Evolutionary conservation across 1,140 invertebrate species (phyloP).

Genomic region (Ladona fulva): DNA sequence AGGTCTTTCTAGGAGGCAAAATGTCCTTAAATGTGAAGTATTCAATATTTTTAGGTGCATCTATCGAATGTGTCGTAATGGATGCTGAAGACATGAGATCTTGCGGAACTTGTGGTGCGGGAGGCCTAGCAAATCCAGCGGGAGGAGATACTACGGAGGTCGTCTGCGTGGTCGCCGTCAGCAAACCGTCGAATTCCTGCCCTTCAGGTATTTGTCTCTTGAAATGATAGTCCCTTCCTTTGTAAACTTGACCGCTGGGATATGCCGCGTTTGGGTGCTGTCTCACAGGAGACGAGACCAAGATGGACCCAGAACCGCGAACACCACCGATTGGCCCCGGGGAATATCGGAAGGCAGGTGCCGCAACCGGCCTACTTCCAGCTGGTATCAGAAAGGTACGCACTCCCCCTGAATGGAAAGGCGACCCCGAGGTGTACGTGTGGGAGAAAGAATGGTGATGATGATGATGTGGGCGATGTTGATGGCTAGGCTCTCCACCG

Average conservation of each 20-base stretch:
- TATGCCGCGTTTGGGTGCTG: too few species aligned
- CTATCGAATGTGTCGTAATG: neutral
- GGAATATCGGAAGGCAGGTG: neutral
- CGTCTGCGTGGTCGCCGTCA: neutral
- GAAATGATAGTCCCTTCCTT: neutral
- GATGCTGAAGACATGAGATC: neutral
- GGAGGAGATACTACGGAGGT: neutral
- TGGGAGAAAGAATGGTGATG: neutral
- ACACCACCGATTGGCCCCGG: too few species aligned
- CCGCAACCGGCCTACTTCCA: neutral
- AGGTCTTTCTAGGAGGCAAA: neutral
- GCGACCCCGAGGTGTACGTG: neutral
- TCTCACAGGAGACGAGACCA: too few species aligned
- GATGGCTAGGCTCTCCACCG: neutral
- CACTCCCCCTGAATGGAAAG: neutral
- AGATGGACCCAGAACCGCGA: too few species aligned
- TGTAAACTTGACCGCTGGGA: too few species aligned
- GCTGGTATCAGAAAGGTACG: neutral
- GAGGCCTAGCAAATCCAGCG: neutral
- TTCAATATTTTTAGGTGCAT: neutral
- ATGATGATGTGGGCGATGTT: neutral
- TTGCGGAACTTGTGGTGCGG: neutral
- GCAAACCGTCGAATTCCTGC: neutral
- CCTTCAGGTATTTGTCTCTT: neutral
- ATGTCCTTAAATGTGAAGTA: neutral